Percentiles rank a stretch among this genome's conserved stretches.
Conservation (phyloP, 2,888 invertebrate species). For the Diaprepes abbreviatus region DNA sequence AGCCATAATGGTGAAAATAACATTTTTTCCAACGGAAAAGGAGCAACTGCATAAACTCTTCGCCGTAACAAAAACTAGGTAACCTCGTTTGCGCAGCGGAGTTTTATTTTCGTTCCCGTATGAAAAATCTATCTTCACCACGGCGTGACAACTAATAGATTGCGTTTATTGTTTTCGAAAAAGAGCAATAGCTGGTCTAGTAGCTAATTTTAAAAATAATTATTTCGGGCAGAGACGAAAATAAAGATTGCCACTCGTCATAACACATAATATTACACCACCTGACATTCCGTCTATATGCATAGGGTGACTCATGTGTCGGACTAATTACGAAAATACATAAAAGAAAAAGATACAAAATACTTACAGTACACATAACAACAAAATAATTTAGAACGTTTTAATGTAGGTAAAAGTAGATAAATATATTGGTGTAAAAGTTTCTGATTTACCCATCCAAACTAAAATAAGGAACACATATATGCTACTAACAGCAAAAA, state of each 20-base stretch:
- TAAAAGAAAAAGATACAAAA: no score
- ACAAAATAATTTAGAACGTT: no score
- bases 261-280: constrained; percentile 18
- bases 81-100: constrained; percentile 31
- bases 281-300: constrained; percentile 31
- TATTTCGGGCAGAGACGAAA: constrained; percentile 30
- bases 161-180: constrained; percentile 38
- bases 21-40: neutral
- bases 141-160: constrained; percentile 34
- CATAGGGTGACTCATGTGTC: constrained; percentile 24
- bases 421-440: no score
- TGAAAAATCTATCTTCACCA: constrained; percentile 29
- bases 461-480: no score
- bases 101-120: constrained; percentile 26
- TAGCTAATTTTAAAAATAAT: constrained; percentile 42
- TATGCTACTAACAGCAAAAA: no score
- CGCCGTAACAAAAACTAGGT: constrained; percentile 28
- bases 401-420: no score
- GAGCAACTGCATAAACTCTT: constrained; percentile 2
- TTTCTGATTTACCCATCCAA: no score
- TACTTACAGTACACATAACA: no score
- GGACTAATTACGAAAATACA: constrained; percentile 33
- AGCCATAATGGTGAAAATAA: no score
- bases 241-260: constrained; percentile 39
- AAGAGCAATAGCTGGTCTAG: constrained; percentile 12